These are phyloP conservation scores for Ormia ochracea DNA, from an alignment of 2,888 invertebrate genomes.

Conservation along the genomic window DNA sequence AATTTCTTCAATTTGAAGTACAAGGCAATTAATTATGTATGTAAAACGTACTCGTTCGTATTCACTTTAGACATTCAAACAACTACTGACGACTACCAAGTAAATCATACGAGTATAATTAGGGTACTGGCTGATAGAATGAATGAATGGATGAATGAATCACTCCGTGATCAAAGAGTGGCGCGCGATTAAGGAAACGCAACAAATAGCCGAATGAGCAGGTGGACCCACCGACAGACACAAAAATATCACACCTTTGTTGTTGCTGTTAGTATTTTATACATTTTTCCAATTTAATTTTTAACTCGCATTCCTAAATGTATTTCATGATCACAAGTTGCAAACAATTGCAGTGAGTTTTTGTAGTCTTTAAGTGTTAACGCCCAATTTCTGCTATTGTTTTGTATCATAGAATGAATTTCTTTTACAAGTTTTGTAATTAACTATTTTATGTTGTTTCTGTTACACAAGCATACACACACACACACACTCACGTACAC, in stretches of 20 bases:
- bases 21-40: constrained; percentile 13
- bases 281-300: constrained; percentile 11
- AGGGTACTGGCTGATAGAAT: not conserved
- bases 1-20: constrained; percentile 7
- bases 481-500: not conserved
- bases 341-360: not conserved
- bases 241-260: not conserved
- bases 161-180: constrained; percentile 14
- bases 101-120: constrained; percentile 1
- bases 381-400: constrained; percentile 53
- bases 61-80: not conserved
- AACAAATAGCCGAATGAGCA: not conserved
- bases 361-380: constrained; percentile 37
- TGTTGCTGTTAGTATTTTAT: no score
- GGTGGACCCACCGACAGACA: not conserved
- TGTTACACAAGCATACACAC: constrained; percentile 11
- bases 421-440: constrained; percentile 32
- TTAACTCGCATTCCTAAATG: not conserved
- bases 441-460: not conserved
- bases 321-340: not conserved
- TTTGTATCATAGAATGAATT: constrained; percentile 36
- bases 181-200: constrained; percentile 39
- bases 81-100: not conserved
- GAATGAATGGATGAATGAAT: not conserved
- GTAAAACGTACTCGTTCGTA: not conserved